phyloP scores from a whole-genome alignment of 2,888 invertebrate species.

The Cryptus armator region DNA sequence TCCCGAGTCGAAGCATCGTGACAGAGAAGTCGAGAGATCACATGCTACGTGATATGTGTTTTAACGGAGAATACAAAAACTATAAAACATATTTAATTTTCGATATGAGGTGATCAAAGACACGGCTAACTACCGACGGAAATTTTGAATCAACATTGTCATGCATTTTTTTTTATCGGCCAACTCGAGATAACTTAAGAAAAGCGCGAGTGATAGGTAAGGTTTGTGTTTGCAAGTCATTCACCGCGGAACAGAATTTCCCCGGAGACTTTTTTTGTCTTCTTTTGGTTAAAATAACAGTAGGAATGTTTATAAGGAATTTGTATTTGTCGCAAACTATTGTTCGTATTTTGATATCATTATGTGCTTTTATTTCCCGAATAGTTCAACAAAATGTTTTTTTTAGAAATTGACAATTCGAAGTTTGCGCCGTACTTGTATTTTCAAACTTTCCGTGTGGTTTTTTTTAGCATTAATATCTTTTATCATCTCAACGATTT shows the following conservation, averaged over 20 bases:
- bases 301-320: too few relatives aligned
- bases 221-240: background rate
- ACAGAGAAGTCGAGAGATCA: constrained; percentile 12
- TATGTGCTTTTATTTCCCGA: background rate
- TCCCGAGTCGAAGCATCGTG: constrained; percentile 8
- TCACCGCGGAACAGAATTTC: background rate
- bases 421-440: background rate
- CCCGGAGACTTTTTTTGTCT: background rate
- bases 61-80: background rate
- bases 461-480: background rate
- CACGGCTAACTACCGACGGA: constrained; percentile 51
- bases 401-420: background rate
- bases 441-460: background rate
- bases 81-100: background rate
- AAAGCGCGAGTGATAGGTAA: constrained; percentile 5
- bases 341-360: background rate
- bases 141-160: constrained; percentile 33
- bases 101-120: constrained; percentile 19
- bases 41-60: background rate
- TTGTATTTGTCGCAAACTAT: background rate
- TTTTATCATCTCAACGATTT: background rate
- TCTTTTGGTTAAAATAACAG: background rate
- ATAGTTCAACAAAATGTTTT: background rate
- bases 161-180: background rate
- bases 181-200: background rate